A percentile compares a stretch with the other conserved stretches of the same genome.
Evolutionary conservation across 2,113 vertebrate species (phyloP).

Genomic region (Hystrix cristata): DNA sequence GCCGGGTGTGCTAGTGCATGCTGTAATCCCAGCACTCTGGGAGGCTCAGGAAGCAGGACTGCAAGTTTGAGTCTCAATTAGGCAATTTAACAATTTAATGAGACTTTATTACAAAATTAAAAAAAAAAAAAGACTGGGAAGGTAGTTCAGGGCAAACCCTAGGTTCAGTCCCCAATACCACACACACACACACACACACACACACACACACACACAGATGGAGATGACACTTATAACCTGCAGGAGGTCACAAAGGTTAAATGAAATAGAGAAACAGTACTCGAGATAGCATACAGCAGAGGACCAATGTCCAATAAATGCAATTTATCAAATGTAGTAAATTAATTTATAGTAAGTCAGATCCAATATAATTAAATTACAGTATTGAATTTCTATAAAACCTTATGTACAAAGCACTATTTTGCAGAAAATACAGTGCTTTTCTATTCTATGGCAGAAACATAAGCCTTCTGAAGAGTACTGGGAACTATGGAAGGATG

Average conservation of each 20-base stretch:
- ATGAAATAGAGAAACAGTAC: background rate
- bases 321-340: background rate
- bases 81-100: background rate
- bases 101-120: background rate
- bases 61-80: background rate
- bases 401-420: background rate
- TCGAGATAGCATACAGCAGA: background rate
- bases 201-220: background rate
- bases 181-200: background rate
- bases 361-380: background rate
- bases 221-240: background rate
- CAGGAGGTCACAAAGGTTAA: background rate
- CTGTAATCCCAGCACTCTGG: background rate
- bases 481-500: background rate
- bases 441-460: background rate
- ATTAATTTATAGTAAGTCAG: background rate
- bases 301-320: background rate
- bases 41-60: background rate
- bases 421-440: background rate
- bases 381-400: background rate
- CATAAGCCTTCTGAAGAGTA: background rate
- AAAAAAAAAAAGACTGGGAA: background rate
- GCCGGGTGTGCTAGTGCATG: background rate
- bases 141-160: background rate
- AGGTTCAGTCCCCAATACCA: background rate